Base-by-base conservation (phyloP, 2,113 vertebrate species). In the Mesembrinibis cayennensis region DNA sequence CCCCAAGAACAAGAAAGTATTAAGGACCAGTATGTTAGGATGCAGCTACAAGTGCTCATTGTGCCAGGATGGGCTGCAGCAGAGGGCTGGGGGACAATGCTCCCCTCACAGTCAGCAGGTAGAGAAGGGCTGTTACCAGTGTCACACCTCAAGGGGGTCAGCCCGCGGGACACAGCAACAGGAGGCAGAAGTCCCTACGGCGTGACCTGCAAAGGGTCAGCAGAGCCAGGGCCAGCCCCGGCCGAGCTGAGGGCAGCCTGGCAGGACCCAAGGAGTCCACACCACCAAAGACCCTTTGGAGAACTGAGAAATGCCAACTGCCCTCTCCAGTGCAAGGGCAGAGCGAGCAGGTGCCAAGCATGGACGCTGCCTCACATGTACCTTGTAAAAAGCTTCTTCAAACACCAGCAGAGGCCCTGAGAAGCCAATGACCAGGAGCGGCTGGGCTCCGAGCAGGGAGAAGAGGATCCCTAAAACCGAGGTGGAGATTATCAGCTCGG, bases 311-410 rank as follows among this genome's bases (percentile, higher is more conserved):
- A 92, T n/a, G 45, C 55, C 20, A 14, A 32, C 45, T 3, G 5
- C 45, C 22, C 63, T 80, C 49, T 90, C 45, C 55, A 88, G 67
- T 3, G 2, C 56, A 87, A 72, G 52, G 73, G 69, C 77, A 89
- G 55, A 87, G 65, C 2, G 2, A 89, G 47, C 20, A 47, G 49
- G 66, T 56, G 50, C 83, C 53, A 52, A 85, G 53, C 59, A 85
- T 2, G 26, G 80, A 97, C 87, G 98, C 59, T 78, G 72, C 44
- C 40, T 94, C 74, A 55, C 56, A 44, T 12, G 52, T 97, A 98
- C 99, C 99, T 99, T 99, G 96, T 99, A 99, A 97, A 99, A 99
- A 50, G 99, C 99, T 98, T 99, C 99, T 97, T 99, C 99, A 92
- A 99, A 99, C 91, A 99, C 99, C 52, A 99, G 98, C 78, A 99